Conservation (phyloP, 1,140 invertebrate genomes). For the Tetramorium parvispinum region DNA sequence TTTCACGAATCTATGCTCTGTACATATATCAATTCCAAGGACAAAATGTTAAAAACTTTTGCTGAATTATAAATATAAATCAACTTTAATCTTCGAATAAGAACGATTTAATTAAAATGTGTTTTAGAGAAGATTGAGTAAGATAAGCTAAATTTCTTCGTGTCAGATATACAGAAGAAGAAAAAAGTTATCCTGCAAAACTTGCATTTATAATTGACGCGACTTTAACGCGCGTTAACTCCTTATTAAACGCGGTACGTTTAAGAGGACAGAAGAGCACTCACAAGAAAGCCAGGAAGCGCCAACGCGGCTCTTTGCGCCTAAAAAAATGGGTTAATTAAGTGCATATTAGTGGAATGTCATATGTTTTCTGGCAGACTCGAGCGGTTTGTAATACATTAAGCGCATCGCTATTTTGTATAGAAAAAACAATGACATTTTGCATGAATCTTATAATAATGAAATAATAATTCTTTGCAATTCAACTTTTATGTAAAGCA, state of each 20-base stretch:
- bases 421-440: background rate
- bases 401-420: background rate
- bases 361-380: background rate
- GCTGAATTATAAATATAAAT: background rate
- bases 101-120: background rate
- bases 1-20: background rate
- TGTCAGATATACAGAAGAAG: background rate
- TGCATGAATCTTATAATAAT: background rate
- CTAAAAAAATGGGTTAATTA: conserved; percentile 38
- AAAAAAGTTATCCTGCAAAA: background rate
- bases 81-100: background rate
- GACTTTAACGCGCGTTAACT: background rate
- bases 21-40: background rate
- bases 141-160: background rate
- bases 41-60: background rate
- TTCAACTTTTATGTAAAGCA: background rate
- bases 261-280: conserved; percentile 2
- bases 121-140: background rate
- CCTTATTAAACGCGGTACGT: conserved; percentile 9
- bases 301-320: background rate
- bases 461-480: background rate
- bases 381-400: background rate
- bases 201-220: background rate
- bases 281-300: background rate
- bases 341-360: conserved; percentile 22